Percentiles rank a stretch among this genome's conserved stretches.
phyloP scores from a whole-genome alignment of 2,797 vertebrate genomes.

The Setipinna tenuifilis region DNA sequence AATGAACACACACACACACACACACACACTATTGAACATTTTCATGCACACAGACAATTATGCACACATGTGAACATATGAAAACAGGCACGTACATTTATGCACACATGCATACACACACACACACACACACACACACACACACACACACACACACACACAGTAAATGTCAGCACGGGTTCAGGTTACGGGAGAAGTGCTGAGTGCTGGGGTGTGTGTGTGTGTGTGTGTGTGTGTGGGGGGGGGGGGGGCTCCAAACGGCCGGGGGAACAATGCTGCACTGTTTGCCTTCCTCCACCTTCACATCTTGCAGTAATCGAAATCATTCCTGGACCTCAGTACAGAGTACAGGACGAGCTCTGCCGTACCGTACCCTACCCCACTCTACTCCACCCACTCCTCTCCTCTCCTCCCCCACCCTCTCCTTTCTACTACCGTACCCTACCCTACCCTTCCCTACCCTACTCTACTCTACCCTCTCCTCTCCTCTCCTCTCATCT shows the following conservation, averaged over 20 bases:
- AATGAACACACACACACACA: no score
- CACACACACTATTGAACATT: neutral
- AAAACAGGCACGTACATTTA: neutral
- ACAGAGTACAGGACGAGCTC: neutral
- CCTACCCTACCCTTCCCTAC: neutral
- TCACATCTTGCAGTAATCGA: slow-evolving; percentile 59
- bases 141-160: slow-evolving; percentile 2
- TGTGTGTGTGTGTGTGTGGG: no score
- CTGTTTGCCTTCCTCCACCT: slow-evolving; percentile 48
- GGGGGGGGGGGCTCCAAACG: slow-evolving; percentile 35
- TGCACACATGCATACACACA: neutral
- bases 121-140: neutral
- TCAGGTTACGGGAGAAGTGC: slow-evolving; percentile 53
- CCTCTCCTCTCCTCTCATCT: no score
- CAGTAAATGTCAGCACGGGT: slow-evolving; percentile 44
- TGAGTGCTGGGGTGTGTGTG: slow-evolving; percentile 44
- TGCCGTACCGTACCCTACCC: neutral
- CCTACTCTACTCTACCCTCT: neutral
- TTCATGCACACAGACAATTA: neutral
- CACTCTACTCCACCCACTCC: neutral
- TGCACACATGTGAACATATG: neutral
- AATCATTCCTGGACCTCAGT: slow-evolving; percentile 50
- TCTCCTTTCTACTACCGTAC: neutral
- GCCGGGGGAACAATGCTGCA: slow-evolving; percentile 47
- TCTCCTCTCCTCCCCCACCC: neutral